A percentile compares a stretch with the other conserved stretches of the same genome.
phyloP scores from a whole-genome alignment of 2,888 invertebrate genomes.

The Sphaerophoria taeniata region DNA sequence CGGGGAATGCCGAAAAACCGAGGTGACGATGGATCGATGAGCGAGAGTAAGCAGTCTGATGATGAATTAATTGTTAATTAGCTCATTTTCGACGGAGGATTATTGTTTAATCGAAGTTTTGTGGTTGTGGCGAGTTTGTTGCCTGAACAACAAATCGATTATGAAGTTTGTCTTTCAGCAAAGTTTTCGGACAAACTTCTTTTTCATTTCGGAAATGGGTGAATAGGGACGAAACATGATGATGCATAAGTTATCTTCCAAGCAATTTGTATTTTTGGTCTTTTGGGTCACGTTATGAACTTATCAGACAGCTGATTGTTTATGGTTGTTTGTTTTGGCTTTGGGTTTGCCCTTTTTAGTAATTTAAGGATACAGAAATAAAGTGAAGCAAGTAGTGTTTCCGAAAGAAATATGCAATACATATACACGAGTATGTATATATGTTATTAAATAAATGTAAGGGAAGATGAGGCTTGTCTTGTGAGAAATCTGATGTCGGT shows the following conservation, averaged over 20 bases:
- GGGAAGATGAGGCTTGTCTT: no score
- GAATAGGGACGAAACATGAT: neutral
- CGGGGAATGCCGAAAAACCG: neutral
- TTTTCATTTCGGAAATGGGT: neutral
- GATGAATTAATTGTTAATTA: slow-evolving; percentile 18
- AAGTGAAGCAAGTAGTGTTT: no score
- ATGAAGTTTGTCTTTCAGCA: neutral
- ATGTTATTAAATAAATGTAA: no score
- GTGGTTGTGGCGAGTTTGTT: neutral
- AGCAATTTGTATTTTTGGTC: neutral
- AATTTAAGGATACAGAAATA: no score
- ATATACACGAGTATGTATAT: no score
- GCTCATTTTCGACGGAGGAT: neutral
- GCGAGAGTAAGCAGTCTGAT: neutral
- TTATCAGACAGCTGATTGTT: neutral
- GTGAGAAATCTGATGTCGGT: no score
- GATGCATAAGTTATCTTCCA: neutral
- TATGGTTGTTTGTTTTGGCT: no score
- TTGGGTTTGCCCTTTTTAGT: no score
- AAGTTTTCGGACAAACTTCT: neutral
- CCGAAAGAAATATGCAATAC: no score
- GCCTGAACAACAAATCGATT: neutral
- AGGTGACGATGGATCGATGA: slow-evolving; percentile 16
- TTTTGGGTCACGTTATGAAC: slow-evolving; percentile 4
- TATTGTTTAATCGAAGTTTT: slow-evolving; percentile 12